Evolutionary conservation across 2,797 vertebrate genomes (phyloP), one percentile per base, ranked within the genome.

Genomic region (Onychomys torridus): DNA sequence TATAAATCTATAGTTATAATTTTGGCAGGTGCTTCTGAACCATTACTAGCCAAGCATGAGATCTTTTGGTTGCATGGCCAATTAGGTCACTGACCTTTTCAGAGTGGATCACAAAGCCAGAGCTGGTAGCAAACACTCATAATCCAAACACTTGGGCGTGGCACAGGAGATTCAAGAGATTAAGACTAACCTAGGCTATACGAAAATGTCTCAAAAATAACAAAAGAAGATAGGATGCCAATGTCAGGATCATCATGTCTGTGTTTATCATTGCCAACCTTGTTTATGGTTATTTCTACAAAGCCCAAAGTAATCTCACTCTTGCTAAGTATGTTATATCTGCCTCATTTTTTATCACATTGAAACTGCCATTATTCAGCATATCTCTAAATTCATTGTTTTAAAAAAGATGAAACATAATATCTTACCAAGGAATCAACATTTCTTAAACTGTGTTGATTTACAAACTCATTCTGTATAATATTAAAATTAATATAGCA

Each of bases 21-120:
- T 88, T 97, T 92, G 89, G 5, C 32, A 78, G 61, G 89, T 78
- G 10, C 4, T 81, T 91, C 52, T 86, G 89, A 86, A 55, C 77
- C 76, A 89, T 49, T 89, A 78, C 65, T 65, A 78, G 7, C 2
- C 40, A 94, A 84, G 40, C 11, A 49, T 52, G 29, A 91, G 32
- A 32, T 59, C 19, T 69, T 94, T 91, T 78, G 4, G 63, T 81
- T 61, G 17, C 37, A 14, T 86, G 34, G 75, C 1, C 19, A 82
- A 8, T 10, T 71, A 90, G 12, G 32, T 82, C 32, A 61, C 6
- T 61, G 59, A 57, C 21, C 29, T 63, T 89, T 77, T 34, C 32
- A 77, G 57, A 34, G 12, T 65, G 21, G 2, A 63, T 77, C 32
- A n/a, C 57, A 89, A 63, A 89, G 21, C 2, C 19, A 27, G 2